Base-by-base conservation (phyloP, 2,113 vertebrate genomes). In the Taurulus bubalis region DNA sequence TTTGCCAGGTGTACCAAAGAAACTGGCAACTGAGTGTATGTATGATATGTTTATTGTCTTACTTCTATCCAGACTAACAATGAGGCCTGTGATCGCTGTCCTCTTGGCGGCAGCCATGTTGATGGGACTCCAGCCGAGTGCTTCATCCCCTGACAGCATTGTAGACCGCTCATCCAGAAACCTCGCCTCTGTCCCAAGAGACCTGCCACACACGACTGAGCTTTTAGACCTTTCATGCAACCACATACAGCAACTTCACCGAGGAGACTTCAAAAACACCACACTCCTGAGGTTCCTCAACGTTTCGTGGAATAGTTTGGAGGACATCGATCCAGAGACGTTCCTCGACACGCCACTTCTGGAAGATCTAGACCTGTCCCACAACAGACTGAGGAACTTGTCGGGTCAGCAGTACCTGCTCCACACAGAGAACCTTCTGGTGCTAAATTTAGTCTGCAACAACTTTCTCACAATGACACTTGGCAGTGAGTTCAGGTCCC, bases 401-500 rank as follows among this genome's bases (percentile, higher is more conserved):
- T 87, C 79, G 3, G 2, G 68, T 40, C 92, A 95, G 73, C 42
- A 2, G 1, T 97, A 92, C 92, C 83, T 90, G 93, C 88, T 83
- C 47, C 87, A 79, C 59, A 77, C 92, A 0, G 12, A 15, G 1
- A 87, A 87, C 63, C 93, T 98, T 16, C 88, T 69, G 68, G 85
- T 94, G 60, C 89, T 99, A 42, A 96, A 97, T 84, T 85, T 99
- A 82, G 94, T 95, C 20, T 94, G 85, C 77, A 98, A 98, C 86
- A 34, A 73, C 16, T 97, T 97, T 79, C 53, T 58, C 36, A 53
- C 32, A 16, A 86, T 96, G 87, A 95, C 94, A 3, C 79, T 97
- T 11, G 96, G 96, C 47, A 80, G 75, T 20, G 95, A 96, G 63
- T 96, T 97, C 24, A 76, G 86, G 6, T 90, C 80, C n/a, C 85